Evolutionary conservation across 1,140 invertebrate species (phyloP).

Genomic region (Drosophila tropicalis): DNA sequence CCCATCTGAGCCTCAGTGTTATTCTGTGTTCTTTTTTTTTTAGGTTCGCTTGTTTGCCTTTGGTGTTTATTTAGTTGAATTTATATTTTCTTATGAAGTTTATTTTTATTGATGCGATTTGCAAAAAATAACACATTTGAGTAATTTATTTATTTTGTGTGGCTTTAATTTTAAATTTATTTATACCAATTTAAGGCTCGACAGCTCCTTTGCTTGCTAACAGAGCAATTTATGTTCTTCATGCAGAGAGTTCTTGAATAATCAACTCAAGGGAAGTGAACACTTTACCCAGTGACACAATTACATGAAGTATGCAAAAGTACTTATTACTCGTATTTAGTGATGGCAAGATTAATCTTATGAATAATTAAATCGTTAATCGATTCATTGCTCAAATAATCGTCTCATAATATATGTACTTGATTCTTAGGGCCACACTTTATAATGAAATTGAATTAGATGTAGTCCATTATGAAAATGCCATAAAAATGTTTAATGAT

Average conservation of each 20-base stretch:
- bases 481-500: no score
- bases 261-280: background rate
- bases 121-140: slow-evolving; percentile 29
- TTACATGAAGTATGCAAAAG: background rate
- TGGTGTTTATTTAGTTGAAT: slow-evolving; percentile 35
- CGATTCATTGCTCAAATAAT: no score
- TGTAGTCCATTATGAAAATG: no score
- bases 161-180: slow-evolving; percentile 26
- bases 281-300: background rate
- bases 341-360: no score
- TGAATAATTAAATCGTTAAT: background rate
- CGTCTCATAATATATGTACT: no score
- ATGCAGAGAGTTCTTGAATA: background rate
- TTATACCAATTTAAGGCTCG: slow-evolving; percentile 43
- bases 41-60: slow-evolving; percentile 39
- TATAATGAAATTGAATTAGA: no score
- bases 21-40: slow-evolving; percentile 13
- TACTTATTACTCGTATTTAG: no score
- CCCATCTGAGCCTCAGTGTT: slow-evolving; percentile 36
- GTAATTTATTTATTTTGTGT: background rate
- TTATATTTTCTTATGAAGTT: slow-evolving; percentile 27
- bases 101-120: slow-evolving; percentile 65
- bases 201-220: slow-evolving; percentile 20
- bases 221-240: slow-evolving; percentile 35
- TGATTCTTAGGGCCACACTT: no score